Conservation (phyloP, 2,797 vertebrate species). For the Hoplostethus mediterraneus region DNA sequence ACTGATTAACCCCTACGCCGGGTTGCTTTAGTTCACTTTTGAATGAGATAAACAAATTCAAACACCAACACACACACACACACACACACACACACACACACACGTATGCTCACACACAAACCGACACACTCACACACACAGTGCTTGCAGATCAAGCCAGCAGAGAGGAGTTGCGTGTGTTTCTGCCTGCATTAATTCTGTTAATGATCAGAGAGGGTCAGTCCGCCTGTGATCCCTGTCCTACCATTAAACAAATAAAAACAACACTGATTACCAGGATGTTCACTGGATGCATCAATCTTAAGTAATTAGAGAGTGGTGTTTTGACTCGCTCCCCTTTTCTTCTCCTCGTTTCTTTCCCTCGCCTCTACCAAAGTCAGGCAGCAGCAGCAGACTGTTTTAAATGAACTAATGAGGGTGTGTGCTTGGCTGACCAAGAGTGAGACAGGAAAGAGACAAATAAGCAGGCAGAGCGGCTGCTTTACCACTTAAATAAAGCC, state of each 20-base stretch:
- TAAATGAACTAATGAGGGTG: slow-evolving; percentile 80
- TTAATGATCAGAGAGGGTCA: slow-evolving; percentile 84
- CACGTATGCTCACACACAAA: slow-evolving; percentile 16
- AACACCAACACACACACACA: slow-evolving; percentile 31
- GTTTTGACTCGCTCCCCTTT: slow-evolving; percentile 70
- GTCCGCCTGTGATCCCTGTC: slow-evolving; percentile 76
- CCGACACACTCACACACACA: slow-evolving; percentile 43
- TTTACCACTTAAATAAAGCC: slow-evolving; percentile 67
- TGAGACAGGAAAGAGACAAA: slow-evolving; percentile 71
- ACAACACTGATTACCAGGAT: slow-evolving; percentile 83
- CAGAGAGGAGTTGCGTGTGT: slow-evolving; percentile 47
- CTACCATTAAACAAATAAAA: slow-evolving; percentile 84
- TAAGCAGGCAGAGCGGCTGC: slow-evolving; percentile 50
- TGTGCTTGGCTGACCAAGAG: slow-evolving; percentile 78
- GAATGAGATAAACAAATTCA: slow-evolving; percentile 50
- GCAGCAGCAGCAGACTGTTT: slow-evolving; percentile 55
- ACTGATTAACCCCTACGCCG: slow-evolving; percentile 34
- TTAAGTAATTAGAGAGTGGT: slow-evolving; percentile 77
- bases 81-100: slow-evolving; percentile 33
- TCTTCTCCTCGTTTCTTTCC: slow-evolving; percentile 48
- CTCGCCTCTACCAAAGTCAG: slow-evolving; percentile 59
- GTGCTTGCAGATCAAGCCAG: slow-evolving; percentile 38
- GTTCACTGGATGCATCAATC: slow-evolving; percentile 81
- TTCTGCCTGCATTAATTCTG: slow-evolving; percentile 74
- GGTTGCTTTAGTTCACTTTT: slow-evolving; percentile 49